A percentile compares a stretch with the other conserved stretches of the same genome.
phyloP scores from a whole-genome alignment of 2,888 invertebrate genomes.

The Digitonthophagus gazella region DNA sequence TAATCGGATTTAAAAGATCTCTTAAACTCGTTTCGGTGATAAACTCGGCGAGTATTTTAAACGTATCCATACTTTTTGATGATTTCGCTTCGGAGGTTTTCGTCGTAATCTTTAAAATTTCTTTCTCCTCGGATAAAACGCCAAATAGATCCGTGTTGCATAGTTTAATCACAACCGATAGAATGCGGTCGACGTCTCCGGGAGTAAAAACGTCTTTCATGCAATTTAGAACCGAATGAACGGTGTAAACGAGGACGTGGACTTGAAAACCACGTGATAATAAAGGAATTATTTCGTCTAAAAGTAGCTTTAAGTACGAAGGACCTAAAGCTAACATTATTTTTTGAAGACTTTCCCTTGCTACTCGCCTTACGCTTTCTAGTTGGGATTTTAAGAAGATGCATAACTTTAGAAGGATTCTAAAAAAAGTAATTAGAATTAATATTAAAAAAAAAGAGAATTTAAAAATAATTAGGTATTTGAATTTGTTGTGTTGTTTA shows the following conservation, averaged over 20 bases:
- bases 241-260: constrained; percentile 87
- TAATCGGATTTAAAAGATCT: constrained; percentile 77
- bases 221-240: constrained; percentile 77
- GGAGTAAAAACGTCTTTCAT: constrained; percentile 69
- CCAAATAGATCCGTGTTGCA: constrained; percentile 90
- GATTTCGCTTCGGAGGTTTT: constrained; percentile 81
- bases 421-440: constrained; percentile 38
- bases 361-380: constrained; percentile 79
- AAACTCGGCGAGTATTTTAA: constrained; percentile 76
- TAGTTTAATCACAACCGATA: constrained; percentile 74
- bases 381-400: constrained; percentile 87
- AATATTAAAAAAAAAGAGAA: no score
- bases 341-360: constrained; percentile 89
- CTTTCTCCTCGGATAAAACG: constrained; percentile 84
- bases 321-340: constrained; percentile 85
- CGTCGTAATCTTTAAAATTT: constrained; percentile 76
- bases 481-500: no score
- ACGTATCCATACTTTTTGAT: constrained; percentile 82
- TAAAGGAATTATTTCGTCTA: constrained; percentile 77
- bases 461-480: no score
- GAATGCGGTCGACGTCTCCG: constrained; percentile 76
- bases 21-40: constrained; percentile 74
- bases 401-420: constrained; percentile 84
- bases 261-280: constrained; percentile 89
- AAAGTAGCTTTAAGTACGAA: constrained; percentile 70